Conservation (phyloP, 53 echinoderm and acorn worm species). For the Temnopleurus reevesii region DNA sequence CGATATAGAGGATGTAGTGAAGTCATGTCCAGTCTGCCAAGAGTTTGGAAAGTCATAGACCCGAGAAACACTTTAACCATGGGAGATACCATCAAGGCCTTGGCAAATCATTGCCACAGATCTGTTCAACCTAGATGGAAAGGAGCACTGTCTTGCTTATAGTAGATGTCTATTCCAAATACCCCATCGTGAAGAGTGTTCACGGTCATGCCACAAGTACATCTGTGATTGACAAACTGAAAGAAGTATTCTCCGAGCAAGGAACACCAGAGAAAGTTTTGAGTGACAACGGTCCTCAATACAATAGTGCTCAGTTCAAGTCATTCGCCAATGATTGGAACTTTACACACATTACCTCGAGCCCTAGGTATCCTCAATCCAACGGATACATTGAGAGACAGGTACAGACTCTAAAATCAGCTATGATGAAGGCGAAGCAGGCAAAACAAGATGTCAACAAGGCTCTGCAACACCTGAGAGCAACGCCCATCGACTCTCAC, state of each 20-base stretch:
- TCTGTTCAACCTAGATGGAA: slow-evolving; percentile 45
- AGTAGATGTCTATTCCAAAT: slow-evolving; percentile 53
- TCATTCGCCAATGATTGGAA: slow-evolving; percentile 56
- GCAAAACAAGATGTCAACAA: slow-evolving; percentile 33
- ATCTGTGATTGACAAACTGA: slow-evolving; percentile 1
- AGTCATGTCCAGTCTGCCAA: slow-evolving; percentile 56
- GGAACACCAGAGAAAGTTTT: slow-evolving; percentile 53
- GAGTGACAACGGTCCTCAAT: slow-evolving; percentile 61
- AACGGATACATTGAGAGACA: slow-evolving; percentile 70
- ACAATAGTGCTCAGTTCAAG: background rate
- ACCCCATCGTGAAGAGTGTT: slow-evolving; percentile 36
- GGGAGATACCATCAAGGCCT: slow-evolving; percentile 58
- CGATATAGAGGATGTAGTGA: slow-evolving; percentile 56
- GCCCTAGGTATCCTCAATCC: slow-evolving; percentile 68
- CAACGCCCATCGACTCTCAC: slow-evolving; percentile 60
- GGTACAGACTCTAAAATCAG: slow-evolving; percentile 65
- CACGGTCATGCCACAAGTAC: slow-evolving; percentile 5
- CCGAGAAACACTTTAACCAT: slow-evolving; percentile 52
- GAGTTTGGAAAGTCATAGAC: slow-evolving; percentile 41
- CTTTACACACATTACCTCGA: slow-evolving; percentile 66
- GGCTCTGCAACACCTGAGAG: slow-evolving; percentile 57
- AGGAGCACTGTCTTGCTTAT: slow-evolving; percentile 41
- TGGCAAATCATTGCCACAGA: slow-evolving; percentile 65
- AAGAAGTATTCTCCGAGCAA: slow-evolving; percentile 58
- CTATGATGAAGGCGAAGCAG: slow-evolving; percentile 60